Conservation (phyloP, 2,797 vertebrate genomes). For the Balearica regulorum region DNA sequence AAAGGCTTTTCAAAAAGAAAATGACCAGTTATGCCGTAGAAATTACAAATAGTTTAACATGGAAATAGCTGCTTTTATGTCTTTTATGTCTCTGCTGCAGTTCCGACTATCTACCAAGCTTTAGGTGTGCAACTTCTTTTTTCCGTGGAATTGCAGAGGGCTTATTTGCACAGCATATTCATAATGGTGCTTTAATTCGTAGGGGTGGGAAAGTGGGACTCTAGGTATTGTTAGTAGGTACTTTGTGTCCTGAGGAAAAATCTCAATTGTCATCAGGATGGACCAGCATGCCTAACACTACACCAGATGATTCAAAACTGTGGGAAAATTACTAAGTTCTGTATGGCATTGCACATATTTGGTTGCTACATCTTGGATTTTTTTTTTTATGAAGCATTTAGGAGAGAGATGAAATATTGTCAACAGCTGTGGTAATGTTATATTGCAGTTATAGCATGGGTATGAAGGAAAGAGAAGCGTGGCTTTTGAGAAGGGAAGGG, state of each 20-base stretch:
- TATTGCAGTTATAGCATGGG: background rate
- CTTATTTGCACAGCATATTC: background rate
- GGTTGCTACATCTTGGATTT: background rate
- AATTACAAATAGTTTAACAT: background rate
- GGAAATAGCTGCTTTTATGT: background rate
- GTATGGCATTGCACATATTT: background rate
- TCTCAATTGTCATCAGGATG: background rate
- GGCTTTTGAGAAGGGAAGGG: background rate
- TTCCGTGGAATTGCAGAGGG: background rate
- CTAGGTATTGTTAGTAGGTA: background rate
- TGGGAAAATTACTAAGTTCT: background rate
- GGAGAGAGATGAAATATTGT: background rate
- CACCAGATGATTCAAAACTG: background rate
- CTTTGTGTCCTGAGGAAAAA: background rate
- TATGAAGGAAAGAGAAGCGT: background rate
- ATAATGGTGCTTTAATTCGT: background rate
- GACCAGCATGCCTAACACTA: background rate
- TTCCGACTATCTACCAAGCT: background rate
- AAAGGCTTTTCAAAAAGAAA: background rate
- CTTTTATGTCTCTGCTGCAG: background rate
- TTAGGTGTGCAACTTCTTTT: background rate
- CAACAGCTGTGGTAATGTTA: background rate
- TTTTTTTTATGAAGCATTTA: background rate
- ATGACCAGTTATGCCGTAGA: background rate
- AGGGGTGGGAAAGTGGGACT: background rate